A percentile compares a stretch with the other conserved stretches of the same genome.
Conservation (phyloP, 2,113 vertebrate species). For the Tichodroma muraria region DNA sequence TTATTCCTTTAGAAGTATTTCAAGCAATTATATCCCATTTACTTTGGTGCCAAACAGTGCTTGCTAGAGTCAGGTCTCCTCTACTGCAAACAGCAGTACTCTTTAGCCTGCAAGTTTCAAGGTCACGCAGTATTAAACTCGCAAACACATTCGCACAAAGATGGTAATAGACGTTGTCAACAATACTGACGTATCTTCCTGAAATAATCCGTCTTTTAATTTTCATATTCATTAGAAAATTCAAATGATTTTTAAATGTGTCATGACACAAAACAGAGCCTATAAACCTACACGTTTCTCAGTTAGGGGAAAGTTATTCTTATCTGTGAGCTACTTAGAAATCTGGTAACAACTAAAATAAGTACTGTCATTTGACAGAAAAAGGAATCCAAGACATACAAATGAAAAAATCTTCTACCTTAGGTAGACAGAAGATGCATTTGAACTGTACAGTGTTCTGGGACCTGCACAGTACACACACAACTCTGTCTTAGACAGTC, state of each 20-base stretch:
- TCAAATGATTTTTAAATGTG: not conserved
- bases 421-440: not conserved
- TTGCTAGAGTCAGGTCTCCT: not conserved
- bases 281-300: not conserved
- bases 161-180: not conserved
- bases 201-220: constrained; percentile 3
- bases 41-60: not conserved
- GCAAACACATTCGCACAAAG: not conserved
- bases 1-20: not conserved
- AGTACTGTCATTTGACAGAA: not conserved
- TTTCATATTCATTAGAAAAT: not conserved
- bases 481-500: no score
- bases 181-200: not conserved
- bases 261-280: not conserved
- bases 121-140: not conserved
- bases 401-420: not conserved
- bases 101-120: not conserved
- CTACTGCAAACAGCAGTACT: not conserved
- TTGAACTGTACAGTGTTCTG: not conserved
- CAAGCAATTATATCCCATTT: not conserved
- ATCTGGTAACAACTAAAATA: not conserved
- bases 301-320: not conserved
- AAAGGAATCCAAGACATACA: not conserved
- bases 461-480: not conserved
- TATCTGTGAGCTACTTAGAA: not conserved